Evolutionary conservation across 2,113 vertebrate genomes (phyloP).

Genomic region (Micromys minutus): DNA sequence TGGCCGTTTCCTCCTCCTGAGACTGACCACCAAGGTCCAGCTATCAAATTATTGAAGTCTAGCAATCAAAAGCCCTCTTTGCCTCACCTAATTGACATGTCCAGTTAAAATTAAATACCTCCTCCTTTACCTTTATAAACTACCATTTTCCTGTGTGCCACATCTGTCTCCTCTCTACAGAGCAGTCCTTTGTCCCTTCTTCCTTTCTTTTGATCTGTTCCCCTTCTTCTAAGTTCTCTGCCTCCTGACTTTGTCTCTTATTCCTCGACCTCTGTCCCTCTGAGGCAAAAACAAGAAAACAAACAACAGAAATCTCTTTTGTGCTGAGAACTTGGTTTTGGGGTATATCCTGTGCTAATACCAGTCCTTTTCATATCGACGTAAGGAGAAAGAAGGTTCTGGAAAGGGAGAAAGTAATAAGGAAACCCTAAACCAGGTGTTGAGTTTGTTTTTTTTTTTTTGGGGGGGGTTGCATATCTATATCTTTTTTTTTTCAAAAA

Average conservation of each 20-base stretch:
- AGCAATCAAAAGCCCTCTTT: neutral
- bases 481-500: neutral
- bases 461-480: conserved; percentile 1
- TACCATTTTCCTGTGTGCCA: neutral
- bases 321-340: neutral
- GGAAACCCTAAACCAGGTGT: neutral
- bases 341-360: neutral
- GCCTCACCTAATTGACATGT: neutral
- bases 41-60: neutral
- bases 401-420: neutral
- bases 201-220: neutral
- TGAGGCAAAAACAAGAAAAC: neutral
- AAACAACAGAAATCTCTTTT: neutral
- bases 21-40: neutral
- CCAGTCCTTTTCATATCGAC: neutral
- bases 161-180: neutral
- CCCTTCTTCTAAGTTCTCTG: neutral
- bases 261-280: neutral
- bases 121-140: neutral
- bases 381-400: neutral
- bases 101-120: neutral
- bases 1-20: neutral
- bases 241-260: neutral
- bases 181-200: neutral
- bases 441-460: conserved; percentile 40